Base-by-base conservation (phyloP, 1,140 invertebrate genomes). In the Stegodyphus mimosarum region DNA sequence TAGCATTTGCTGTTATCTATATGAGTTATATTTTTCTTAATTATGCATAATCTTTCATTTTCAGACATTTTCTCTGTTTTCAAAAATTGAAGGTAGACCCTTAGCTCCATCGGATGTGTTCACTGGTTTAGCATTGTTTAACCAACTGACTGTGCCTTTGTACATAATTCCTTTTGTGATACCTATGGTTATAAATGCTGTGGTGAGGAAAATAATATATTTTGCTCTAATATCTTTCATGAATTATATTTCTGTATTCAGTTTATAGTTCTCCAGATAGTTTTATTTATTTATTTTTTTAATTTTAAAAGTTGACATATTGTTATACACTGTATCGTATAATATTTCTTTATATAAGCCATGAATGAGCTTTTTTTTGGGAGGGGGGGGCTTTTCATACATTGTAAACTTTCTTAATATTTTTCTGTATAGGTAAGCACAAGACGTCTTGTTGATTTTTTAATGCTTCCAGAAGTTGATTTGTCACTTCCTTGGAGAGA, bases 151-250 rank as follows among this genome's bases (percentile, higher is more conserved):
- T 0, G 94, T 95, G 0, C 95, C 95, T 13, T 90, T 96, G 18
- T 93, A 95, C 87, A 95, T 96, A 72, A 93, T 95, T 87, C 95
- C 95, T 2, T 93, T 95, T 74, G 94, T 94, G 6, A 92, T 96
- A 49, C 94, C 95, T 5, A 95, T 95, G 88, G 92, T 95, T 15
- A 94, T 95, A 85, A 94, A 93, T 88, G 94, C 94, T 7, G 91
- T 93, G 90, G 94, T 95, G 90, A 94, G 92, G 78, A 60, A 60
- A 33, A 33, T n/a, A n/a, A n/a, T 33, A 33, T 33, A 33, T 33
- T 33, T 33, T 33, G 33, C 33, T 33, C 33, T 33, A 33, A 33
- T 33, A 33, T 1, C 33, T 33, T 33, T 33, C 33, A 33, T 33
- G 3, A 33, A 33, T 33, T 33, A 33, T 33, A 33, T 33, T 33